Base-by-base conservation (phyloP, 1,140 invertebrate genomes). In the Thaumatotibia leucotreta region DNA sequence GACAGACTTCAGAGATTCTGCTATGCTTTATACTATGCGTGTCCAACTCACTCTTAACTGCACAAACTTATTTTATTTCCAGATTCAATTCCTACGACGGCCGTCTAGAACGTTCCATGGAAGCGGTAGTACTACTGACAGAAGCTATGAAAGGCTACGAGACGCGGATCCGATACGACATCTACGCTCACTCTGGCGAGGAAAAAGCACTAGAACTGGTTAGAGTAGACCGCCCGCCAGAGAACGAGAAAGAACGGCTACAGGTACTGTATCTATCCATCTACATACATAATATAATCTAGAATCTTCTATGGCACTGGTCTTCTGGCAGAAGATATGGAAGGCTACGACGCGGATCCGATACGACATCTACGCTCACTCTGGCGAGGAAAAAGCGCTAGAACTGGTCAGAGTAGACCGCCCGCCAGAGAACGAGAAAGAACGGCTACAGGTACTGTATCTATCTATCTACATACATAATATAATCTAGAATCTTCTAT, bases 291-390 rank as follows among this genome's bases (percentile, higher is more conserved):
- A n/a, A n/a, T n/a, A n/a, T n/a, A n/a, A n/a, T 63, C 92, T 99
- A 49, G 96, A 99, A 84, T 93, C 97, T 71, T 95, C 98, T 75
- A 93, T 99, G 91, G 98, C 99, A 88, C 96, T 97, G 0, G 95
- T 97, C 94, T 99, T 90, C 93, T 99, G 1, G 98, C 99, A 95
- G 98, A 99, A 91, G 96, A 97, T 0, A 95, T 99, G 73, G 94
- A 96, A 77, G 97, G 97, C 1, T 97, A 96, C 79, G 96, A 94
- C 96, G 50, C 96, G 98, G 89, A 96, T 99, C 70, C 92, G 96
- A 75, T 99, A 98, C 86, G 98, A 99, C 79, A 96, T 99, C 70
- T 93, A 96, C 75, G 98, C 97, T 0, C 98, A 99, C 92, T 99
- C 98, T 1, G 98, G 98, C 0, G 98, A 99, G 79, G 94, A 95